Evolutionary conservation across 2,888 invertebrate genomes (phyloP).

Genomic region (Drosophila borborema): DNA sequence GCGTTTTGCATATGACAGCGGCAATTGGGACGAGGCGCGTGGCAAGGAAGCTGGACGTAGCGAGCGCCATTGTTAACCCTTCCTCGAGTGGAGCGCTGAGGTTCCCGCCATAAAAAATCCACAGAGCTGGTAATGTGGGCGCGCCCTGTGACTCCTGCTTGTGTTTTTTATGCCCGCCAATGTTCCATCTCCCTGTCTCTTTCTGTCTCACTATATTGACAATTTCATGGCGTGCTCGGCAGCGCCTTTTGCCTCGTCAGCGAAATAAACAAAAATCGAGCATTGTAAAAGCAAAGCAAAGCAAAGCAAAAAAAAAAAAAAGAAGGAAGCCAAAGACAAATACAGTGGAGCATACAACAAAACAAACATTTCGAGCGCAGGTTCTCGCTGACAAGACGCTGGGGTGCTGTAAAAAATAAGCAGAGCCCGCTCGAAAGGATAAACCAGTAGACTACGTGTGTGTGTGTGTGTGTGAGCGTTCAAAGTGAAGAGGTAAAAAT

Average conservation of each 20-base stretch:
- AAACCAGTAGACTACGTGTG: slow-evolving; percentile 24
- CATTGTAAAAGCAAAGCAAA: slow-evolving; percentile 47
- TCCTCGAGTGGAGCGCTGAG: slow-evolving; percentile 60
- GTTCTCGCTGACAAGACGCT: slow-evolving; percentile 75
- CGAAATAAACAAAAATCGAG: slow-evolving; percentile 79
- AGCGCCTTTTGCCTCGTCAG: slow-evolving; percentile 77
- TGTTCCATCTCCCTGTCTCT: neutral
- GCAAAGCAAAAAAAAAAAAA: neutral
- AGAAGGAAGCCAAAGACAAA: slow-evolving; percentile 59
- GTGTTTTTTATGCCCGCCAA: slow-evolving; percentile 47
- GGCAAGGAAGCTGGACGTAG: slow-evolving; percentile 57
- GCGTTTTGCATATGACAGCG: slow-evolving; percentile 78
- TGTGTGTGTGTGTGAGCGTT: slow-evolving; percentile 27
- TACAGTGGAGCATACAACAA: slow-evolving; percentile 70
- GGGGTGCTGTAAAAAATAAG: slow-evolving; percentile 79
- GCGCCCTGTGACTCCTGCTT: slow-evolving; percentile 50
- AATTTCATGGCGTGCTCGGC: slow-evolving; percentile 69
- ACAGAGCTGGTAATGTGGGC: slow-evolving; percentile 63
- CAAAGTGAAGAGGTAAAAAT: slow-evolving; percentile 72
- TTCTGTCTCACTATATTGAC: slow-evolving; percentile 61
- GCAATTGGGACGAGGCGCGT: slow-evolving; percentile 15
- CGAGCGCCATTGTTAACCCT: slow-evolving; percentile 74
- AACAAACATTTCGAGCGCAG: slow-evolving; percentile 69
- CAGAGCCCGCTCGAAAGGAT: slow-evolving; percentile 51
- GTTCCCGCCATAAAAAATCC: slow-evolving; percentile 69